Evolutionary conservation across 2,113 vertebrate species (phyloP), one percentile per base, ranked within the genome.

Genomic region (Salminus brasiliensis): DNA sequence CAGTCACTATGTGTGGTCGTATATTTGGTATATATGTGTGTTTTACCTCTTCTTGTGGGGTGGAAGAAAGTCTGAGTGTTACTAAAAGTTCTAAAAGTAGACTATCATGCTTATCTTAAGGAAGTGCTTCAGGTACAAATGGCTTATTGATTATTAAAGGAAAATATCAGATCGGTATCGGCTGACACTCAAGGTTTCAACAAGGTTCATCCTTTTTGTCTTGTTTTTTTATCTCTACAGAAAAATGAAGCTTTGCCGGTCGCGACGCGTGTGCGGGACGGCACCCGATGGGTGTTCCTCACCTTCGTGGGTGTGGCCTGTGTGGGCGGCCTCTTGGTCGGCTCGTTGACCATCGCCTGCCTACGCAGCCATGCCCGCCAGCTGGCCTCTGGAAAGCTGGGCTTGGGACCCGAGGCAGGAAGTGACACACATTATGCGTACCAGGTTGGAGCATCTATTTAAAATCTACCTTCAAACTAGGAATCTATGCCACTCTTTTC

Each of bases 381-480:
- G 62, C 88, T 95, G 41, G 95, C 96, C 0, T 95, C 96, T 1
- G 94, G 95, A 87, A 96, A 95, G 72, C 92, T 98, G 85, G 95
- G 96, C 0, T 88, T 98, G 85, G 97, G 95, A 1, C 95, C 95
- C 0, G 97, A 98, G 88, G 96, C 94, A 0, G 96, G 95, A 6
- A 91, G 91, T 0, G 95, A 96, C 89, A 96, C 91, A 52, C 97
- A 97, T 75, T 94, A 96, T 4, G 96, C 97, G 83, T 99, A 99
- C 88, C 97, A 99, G 97, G 97, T 99, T 88, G 75, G 82, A 47
- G 9, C 6, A 32, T 32, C 34, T 43, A 29, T 53, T 53, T 4
- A 47, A 16, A 2, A 16, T 47, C 16, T 15, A 2, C 15, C 13
- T 5, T 4, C 4, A 39, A 4, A n/a, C n/a, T n/a, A n/a, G n/a